Evolutionary conservation across 2,888 invertebrate species (phyloP).

Genomic region (Allacma fusca): DNA sequence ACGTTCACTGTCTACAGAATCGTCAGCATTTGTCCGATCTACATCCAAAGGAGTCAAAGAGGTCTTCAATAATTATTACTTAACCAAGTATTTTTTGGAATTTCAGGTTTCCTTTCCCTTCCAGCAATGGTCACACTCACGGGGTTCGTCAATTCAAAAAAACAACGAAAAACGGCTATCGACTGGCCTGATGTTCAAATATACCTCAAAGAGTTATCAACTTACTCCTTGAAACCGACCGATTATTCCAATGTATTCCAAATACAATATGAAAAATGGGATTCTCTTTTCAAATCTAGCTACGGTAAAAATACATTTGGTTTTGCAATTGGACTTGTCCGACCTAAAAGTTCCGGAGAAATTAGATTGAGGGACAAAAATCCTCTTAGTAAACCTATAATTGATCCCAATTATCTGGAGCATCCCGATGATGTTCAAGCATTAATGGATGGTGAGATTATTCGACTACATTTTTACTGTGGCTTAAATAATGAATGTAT

Average conservation of each 20-base stretch:
- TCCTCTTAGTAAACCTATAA: slow-evolving; percentile 46
- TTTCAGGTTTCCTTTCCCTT: slow-evolving; percentile 80
- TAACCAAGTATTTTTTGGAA: too few species aligned
- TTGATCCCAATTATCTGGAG: slow-evolving; percentile 57
- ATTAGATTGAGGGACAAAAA: slow-evolving; percentile 52
- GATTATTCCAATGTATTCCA: too few species aligned
- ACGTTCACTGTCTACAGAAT: too few species aligned
- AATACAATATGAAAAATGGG: too few species aligned
- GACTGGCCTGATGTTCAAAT: slow-evolving; percentile 58
- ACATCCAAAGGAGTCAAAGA: too few species aligned
- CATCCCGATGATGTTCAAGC: slow-evolving; percentile 53
- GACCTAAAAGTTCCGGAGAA: slow-evolving; percentile 53
- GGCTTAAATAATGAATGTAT: too few species aligned
- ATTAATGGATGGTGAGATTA: slow-evolving; percentile 57
- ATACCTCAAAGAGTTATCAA: slow-evolving; percentile 45
- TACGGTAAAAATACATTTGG: slow-evolving; percentile 82
- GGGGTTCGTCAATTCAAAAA: slow-evolving; percentile 75
- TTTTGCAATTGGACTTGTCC: slow-evolving; percentile 63
- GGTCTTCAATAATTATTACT: too few species aligned
- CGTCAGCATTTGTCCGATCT: too few species aligned
- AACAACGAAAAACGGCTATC: slow-evolving; percentile 42
- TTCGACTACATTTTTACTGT: too few species aligned
- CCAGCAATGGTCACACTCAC: slow-evolving; percentile 86
- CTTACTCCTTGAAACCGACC: not conserved
- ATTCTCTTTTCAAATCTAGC: slow-evolving; percentile 75